Evolutionary conservation across 2,888 invertebrate genomes (phyloP).

Genomic region (Apodemia zela): DNA sequence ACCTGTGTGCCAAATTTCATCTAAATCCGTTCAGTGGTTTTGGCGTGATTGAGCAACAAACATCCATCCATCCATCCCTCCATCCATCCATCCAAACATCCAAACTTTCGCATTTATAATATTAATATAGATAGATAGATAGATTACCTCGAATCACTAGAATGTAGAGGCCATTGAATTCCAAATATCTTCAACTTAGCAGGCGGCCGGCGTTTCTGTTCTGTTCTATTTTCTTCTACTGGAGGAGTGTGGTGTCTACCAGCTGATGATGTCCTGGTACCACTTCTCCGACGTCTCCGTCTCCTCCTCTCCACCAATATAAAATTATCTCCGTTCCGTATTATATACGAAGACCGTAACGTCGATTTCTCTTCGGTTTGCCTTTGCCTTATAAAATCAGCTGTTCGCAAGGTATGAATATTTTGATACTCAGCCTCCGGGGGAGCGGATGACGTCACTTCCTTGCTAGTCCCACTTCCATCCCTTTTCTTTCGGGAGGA

Average conservation of each 20-base stretch:
- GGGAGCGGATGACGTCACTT: constrained; percentile 61
- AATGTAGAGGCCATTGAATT: constrained; percentile 77
- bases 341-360: constrained; percentile 72
- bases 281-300: constrained; percentile 67
- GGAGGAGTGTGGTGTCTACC: constrained; percentile 71
- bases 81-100: too few relatives aligned
- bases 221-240: constrained; percentile 63
- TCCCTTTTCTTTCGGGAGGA: constrained; percentile 80
- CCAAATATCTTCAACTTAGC: constrained; percentile 73
- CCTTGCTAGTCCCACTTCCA: constrained; percentile 73
- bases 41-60: too few relatives aligned
- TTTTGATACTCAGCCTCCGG: constrained; percentile 75
- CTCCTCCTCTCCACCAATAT: constrained; percentile 72
- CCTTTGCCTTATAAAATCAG: constrained; percentile 73
- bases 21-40: too few relatives aligned
- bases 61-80: too few relatives aligned
- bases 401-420: constrained; percentile 73
- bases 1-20: too few relatives aligned
- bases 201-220: constrained; percentile 72
- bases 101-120: too few relatives aligned
- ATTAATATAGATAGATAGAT: too few relatives aligned
- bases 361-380: constrained; percentile 76
- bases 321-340: constrained; percentile 75
- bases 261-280: constrained; percentile 70
- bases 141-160: constrained; percentile 69